Evolutionary conservation across 2,113 vertebrate genomes (phyloP).

Genomic region (Eurystomus gularis): DNA sequence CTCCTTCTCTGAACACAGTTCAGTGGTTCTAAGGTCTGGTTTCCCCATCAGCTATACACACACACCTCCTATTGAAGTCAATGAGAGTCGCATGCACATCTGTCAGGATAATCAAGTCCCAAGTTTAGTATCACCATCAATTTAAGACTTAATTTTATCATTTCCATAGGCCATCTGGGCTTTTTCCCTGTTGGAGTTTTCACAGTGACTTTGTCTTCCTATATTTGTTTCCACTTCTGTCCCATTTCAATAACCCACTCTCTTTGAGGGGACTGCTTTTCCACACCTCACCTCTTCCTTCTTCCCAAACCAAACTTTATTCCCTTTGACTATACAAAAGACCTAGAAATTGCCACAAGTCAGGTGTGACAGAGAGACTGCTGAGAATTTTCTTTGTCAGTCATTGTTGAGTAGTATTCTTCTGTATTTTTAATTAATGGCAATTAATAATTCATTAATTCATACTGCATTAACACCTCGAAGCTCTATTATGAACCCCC

Average conservation of each 20-base stretch:
- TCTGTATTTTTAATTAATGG: conserved; percentile 15
- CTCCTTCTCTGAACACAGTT: background rate
- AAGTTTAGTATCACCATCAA: conserved; percentile 56
- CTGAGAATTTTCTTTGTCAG: background rate
- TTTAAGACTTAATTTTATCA: conserved; percentile 62
- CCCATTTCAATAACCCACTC: background rate
- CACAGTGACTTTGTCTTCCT: conserved; percentile 3
- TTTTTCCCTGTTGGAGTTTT: conserved; percentile 11
- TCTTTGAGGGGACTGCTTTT: background rate
- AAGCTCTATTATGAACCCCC: conserved; percentile 31
- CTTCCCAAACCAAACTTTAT: background rate
- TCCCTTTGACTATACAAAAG: background rate
- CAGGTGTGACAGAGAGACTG: background rate
- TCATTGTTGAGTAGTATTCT: background rate
- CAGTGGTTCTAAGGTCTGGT: background rate
- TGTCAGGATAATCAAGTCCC: conserved; percentile 60
- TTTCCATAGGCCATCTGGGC: conserved; percentile 56
- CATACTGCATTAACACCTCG: background rate
- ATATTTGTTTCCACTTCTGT: background rate
- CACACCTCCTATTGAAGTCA: conserved; percentile 33
- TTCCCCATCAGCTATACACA: background rate
- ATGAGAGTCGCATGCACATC: conserved; percentile 4
- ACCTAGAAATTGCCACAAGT: background rate
- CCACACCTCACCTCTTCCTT: background rate
- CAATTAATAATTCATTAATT: conserved; percentile 57